These are phyloP conservation scores for Dreissena rostriformis DNA, from an alignment of 1,140 invertebrate species.

Conservation along the genomic window DNA sequence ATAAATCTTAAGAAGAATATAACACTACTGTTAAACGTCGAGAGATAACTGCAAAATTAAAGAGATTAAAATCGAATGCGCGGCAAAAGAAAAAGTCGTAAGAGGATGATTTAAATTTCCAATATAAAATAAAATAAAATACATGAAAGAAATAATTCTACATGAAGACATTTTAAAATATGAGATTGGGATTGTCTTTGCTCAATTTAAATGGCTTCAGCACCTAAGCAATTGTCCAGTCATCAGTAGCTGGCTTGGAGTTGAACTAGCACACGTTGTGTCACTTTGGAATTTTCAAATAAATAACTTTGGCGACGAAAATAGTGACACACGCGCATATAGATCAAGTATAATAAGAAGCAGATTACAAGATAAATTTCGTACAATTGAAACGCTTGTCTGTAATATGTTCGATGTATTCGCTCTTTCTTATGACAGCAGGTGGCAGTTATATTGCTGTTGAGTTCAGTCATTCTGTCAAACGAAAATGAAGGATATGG, in stretches of 20 bases:
- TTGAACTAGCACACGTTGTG: slow-evolving; percentile 76
- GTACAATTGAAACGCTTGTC: not conserved
- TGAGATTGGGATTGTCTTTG: no score
- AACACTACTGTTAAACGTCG: slow-evolving; percentile 71
- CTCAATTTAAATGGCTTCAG: no score
- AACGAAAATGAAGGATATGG: slow-evolving; percentile 64
- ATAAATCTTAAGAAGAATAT: slow-evolving; percentile 76
- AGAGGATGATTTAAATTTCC: not conserved
- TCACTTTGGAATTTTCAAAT: slow-evolving; percentile 80
- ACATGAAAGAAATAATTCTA: no score
- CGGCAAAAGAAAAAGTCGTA: not conserved
- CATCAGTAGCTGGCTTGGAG: slow-evolving; percentile 71
- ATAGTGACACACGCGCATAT: no score
- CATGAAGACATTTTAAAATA: no score
- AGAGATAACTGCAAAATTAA: not conserved
- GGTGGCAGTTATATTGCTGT: slow-evolving; percentile 74
- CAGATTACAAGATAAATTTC: not conserved
- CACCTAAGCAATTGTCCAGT: slow-evolving; percentile 71
- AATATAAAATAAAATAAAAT: not conserved
- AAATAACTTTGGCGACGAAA: no score
- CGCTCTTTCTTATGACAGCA: slow-evolving; percentile 1
- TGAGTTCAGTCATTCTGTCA: slow-evolving; percentile 75
- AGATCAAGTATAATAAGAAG: not conserved
- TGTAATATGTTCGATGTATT: not conserved
- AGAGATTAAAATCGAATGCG: not conserved